A percentile compares a stretch with the other conserved stretches of the same genome.
Conservation (phyloP, 1,140 invertebrate species). For the Nomia melanderi region DNA sequence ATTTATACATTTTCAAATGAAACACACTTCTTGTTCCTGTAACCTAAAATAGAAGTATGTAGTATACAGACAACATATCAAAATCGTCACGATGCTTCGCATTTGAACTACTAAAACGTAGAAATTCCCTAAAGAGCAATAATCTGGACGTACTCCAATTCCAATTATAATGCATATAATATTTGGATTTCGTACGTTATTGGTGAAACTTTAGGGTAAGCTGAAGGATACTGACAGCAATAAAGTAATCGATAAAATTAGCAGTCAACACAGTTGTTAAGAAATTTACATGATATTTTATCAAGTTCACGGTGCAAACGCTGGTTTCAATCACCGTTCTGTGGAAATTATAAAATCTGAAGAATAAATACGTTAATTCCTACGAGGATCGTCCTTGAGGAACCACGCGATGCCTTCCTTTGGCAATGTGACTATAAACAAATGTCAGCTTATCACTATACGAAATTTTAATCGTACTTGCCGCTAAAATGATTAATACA, state of each 20-base stretch:
- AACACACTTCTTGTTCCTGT: neutral
- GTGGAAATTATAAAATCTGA: neutral
- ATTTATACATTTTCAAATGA: neutral
- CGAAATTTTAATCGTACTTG: neutral
- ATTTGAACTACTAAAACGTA: constrained; percentile 21
- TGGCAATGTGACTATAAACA: constrained; percentile 21
- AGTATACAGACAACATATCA: constrained; percentile 30
- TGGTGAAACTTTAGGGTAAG: constrained; percentile 23
- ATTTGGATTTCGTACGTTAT: constrained; percentile 16
- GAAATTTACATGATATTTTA: constrained; percentile 6
- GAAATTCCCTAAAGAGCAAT: constrained; percentile 14
- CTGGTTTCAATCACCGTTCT: neutral
- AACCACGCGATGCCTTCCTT: neutral
- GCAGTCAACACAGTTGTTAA: neutral
- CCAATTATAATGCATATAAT: constrained; percentile 41
- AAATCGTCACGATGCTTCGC: neutral
- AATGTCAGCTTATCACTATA: neutral
- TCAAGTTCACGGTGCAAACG: neutral
- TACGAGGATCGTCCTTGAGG: neutral
- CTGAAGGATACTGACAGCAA: neutral
- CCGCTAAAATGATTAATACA: neutral
- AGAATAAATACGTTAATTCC: neutral
- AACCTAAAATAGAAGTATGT: constrained; percentile 42
- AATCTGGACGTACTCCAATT: constrained; percentile 35
- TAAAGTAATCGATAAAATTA: constrained; percentile 37